Percentiles rank a stretch among this genome's conserved stretches.
phyloP scores from a whole-genome alignment of 2,797 vertebrate genomes.

The Lerista edwardsae region DNA sequence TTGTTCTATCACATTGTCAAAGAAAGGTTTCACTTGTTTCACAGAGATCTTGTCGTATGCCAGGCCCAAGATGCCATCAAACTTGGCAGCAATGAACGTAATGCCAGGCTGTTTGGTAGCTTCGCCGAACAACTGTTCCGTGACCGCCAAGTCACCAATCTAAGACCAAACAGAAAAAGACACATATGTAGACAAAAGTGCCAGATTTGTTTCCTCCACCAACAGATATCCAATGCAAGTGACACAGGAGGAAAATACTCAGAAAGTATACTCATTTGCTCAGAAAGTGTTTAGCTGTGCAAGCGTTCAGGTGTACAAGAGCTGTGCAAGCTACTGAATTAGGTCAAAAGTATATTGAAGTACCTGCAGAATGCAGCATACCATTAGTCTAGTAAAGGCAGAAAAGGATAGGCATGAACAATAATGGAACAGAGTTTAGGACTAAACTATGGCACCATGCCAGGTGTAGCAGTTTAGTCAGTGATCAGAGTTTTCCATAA shows the following conservation, averaged over 20 bases:
- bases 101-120: slow-evolving; percentile 92
- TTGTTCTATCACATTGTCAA: slow-evolving; percentile 92
- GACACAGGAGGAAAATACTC: too few species aligned
- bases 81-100: slow-evolving; percentile 91
- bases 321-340: background rate
- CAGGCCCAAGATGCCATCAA: slow-evolving; percentile 96
- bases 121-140: slow-evolving; percentile 90
- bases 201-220: background rate
- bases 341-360: background rate
- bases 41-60: slow-evolving; percentile 86
- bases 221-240: background rate
- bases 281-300: background rate
- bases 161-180: slow-evolving; percentile 25
- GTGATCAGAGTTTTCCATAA: background rate
- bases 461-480: background rate
- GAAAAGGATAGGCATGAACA: too few species aligned
- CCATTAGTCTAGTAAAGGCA: background rate
- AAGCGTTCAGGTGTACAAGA: too few species aligned
- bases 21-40: slow-evolving; percentile 85
- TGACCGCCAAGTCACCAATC: slow-evolving; percentile 77
- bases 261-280: background rate
- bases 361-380: background rate
- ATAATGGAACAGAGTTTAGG: background rate
- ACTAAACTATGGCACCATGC: background rate
- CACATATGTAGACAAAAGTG: background rate